Conservation (phyloP, 2,888 invertebrate genomes). For the Pollenia amentaria region DNA sequence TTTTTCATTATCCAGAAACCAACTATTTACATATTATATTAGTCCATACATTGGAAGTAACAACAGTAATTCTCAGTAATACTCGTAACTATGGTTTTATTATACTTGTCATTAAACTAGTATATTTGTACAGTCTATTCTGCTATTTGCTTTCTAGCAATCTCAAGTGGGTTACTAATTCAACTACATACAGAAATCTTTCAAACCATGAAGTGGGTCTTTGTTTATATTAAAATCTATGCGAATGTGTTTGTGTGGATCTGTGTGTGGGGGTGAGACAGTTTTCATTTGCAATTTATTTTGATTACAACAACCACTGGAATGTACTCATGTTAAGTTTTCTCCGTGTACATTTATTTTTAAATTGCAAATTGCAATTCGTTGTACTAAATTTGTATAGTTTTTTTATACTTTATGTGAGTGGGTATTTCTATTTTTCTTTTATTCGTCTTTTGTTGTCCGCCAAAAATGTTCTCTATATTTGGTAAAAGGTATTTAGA, state of each 20-base stretch:
- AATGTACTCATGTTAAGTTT: constrained; percentile 2
- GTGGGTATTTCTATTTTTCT: constrained; percentile 17
- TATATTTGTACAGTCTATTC: not conserved
- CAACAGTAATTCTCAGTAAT: too few relatives aligned
- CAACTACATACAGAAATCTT: constrained; percentile 21
- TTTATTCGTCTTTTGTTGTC: constrained; percentile 1
- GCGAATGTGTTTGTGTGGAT: not conserved
- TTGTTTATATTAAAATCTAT: not conserved
- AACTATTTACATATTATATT: too few relatives aligned
- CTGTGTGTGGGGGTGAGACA: constrained; percentile 6
- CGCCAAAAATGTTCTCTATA: constrained; percentile 27
- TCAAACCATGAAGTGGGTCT: constrained; percentile 21
- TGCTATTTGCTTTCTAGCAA: constrained; percentile 40
- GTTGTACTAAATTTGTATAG: constrained; percentile 47
- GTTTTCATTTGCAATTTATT: constrained; percentile 11
- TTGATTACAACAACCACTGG: not conserved
- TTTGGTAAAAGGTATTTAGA: constrained; percentile 54
- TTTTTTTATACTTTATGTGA: constrained; percentile 34
- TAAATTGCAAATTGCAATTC: constrained; percentile 57
- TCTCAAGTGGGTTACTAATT: constrained; percentile 51
- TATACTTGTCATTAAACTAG: not conserved
- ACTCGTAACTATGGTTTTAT: too few relatives aligned
- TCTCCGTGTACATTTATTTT: constrained; percentile 16
- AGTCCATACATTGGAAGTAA: too few relatives aligned
- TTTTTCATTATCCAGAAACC: too few relatives aligned